Evolutionary conservation across 2,888 invertebrate genomes (phyloP).

Genomic region (Acrocyrtus sp.): DNA sequence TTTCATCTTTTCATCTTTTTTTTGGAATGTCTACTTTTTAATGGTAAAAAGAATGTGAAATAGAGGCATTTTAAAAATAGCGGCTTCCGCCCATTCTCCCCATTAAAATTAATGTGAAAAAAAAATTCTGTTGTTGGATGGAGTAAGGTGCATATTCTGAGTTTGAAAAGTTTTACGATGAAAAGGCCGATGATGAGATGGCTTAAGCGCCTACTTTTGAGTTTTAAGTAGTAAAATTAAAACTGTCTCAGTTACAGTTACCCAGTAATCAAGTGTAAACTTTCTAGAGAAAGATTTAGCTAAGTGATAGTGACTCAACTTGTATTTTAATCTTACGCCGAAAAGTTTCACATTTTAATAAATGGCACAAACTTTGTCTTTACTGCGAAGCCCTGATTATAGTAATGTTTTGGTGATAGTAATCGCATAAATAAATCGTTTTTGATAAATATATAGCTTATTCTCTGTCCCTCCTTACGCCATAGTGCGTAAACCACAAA

Average conservation of each 20-base stretch:
- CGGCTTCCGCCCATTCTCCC: constrained; percentile 34
- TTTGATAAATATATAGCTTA: constrained; percentile 20
- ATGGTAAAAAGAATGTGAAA: constrained; percentile 4
- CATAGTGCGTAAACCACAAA: constrained; percentile 40
- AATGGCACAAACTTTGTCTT: neutral
- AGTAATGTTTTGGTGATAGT: constrained; percentile 19
- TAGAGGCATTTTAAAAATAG: constrained; percentile 13
- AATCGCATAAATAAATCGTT: constrained; percentile 22
- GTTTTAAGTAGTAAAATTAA: neutral
- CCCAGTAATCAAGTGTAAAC: neutral
- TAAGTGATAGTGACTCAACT: no score
- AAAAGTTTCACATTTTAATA: neutral
- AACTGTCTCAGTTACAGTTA: neutral
- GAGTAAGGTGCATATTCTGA: neutral
- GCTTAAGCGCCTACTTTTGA: no score
- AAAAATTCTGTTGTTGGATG: neutral
- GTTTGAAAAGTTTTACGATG: neutral
- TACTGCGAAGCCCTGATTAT: neutral
- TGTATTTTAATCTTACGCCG: no score
- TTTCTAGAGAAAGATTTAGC: neutral
- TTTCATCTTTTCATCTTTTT: neutral
- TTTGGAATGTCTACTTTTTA: neutral
- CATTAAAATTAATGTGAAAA: constrained; percentile 7
- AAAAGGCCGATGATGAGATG: no score
- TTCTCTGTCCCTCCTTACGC: constrained; percentile 36